Conservation (phyloP, 2,113 vertebrate species). For the Leptodactylus fuscus region DNA sequence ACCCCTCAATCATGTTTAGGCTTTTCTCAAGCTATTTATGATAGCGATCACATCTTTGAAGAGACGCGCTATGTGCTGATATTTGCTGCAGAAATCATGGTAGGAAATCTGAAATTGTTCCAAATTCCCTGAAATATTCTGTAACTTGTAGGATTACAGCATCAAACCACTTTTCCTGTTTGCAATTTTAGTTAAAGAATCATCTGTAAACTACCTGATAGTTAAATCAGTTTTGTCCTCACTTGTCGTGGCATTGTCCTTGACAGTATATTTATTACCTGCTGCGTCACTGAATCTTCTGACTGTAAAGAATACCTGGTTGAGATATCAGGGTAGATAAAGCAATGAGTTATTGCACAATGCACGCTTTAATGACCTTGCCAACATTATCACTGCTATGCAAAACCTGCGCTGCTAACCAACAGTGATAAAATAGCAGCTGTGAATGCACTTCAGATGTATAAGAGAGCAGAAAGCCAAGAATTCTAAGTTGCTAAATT, state of each 20-base stretch:
- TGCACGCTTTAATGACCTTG: slow-evolving; percentile 55
- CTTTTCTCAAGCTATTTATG: slow-evolving; percentile 45
- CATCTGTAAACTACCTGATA: slow-evolving; percentile 37
- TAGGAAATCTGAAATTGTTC: slow-evolving; percentile 11
- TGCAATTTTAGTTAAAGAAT: slow-evolving; percentile 25
- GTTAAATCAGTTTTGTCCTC: slow-evolving; percentile 51
- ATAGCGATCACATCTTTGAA: slow-evolving; percentile 43
- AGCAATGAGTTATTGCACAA: slow-evolving; percentile 57
- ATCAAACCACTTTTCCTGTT: neutral
- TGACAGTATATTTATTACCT: slow-evolving; percentile 55
- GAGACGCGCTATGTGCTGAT: neutral
- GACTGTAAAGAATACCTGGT: slow-evolving; percentile 37
- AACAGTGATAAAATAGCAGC: slow-evolving; percentile 27
- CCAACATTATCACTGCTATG: slow-evolving; percentile 53
- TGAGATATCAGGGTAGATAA: slow-evolving; percentile 46
- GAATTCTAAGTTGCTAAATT: neutral
- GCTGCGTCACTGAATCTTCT: slow-evolving; percentile 55
- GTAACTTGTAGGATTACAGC: slow-evolving; percentile 3
- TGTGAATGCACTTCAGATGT: slow-evolving; percentile 41
- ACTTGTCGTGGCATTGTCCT: slow-evolving; percentile 55
- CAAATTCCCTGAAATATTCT: neutral
- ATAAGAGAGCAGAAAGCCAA: slow-evolving; percentile 1
- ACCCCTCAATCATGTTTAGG: slow-evolving; percentile 49
- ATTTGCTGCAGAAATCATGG: slow-evolving; percentile 16
- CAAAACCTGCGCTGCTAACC: slow-evolving; percentile 49